Base-by-base conservation (phyloP, 2,113 vertebrate species). In the Gobius niger region DNA sequence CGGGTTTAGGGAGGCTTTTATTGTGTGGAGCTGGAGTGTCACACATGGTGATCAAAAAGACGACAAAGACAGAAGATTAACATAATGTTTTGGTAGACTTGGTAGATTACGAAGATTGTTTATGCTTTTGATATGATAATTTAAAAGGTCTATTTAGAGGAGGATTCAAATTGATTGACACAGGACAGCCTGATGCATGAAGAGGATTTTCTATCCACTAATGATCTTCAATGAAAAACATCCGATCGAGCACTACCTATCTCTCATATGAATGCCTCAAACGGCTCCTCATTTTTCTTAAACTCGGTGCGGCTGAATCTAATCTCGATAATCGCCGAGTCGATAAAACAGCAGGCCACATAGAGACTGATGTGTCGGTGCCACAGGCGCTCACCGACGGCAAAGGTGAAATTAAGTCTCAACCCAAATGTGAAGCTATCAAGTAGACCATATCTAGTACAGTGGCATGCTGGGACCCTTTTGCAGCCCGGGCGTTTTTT, bases 321-420 rank as follows among this genome's bases (percentile, higher is more conserved):
- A 60, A 60, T 60, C 57, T 44, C n/a, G 57, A 44, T 60, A 60
- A 60, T 60, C 57, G 44, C 57, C 8, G 6, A 60, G 57, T 60
- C 40, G 42, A 44, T 60, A 42, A 60, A 60, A 15, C 57, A 42
- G 40, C 57, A 16, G 40, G 57, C 40, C 14, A 6, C 57, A 44
- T 60, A 42, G 42, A 60, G 40, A 42, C 2, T 15, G 14, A 60
- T 60, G 57, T 44, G 57, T 60, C 40, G n/a, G 13, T 6, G 57
- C 41, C 6, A 42, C 14, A 10, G 34, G 0, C 1, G 14, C 47
- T 50, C 47, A 50, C 47, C 6, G 15, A 50, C 47, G 5, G 15
- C 47, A 50, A 6, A 12, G 11, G 13, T 14, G 12, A 34, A 34
- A 34, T 34, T 34, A 34, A 34, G 2, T 0, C 24, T 34, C 24